Conservation (phyloP, 2,797 vertebrate genomes). For the Pampus argenteus region DNA sequence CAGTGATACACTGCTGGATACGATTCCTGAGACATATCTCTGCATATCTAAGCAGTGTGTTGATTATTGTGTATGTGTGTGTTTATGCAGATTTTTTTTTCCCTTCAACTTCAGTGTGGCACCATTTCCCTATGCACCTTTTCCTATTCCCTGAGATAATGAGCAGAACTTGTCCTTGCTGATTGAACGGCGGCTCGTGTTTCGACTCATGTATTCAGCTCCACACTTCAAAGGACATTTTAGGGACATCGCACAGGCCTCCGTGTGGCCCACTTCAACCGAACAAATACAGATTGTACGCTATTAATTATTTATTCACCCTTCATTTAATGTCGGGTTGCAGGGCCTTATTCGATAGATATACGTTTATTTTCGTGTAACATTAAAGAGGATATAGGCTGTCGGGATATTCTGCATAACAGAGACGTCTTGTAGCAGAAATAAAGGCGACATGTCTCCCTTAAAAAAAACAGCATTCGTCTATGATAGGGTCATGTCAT, state of each 20-base stretch:
- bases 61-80: slow-evolving; percentile 17
- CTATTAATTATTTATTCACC: slow-evolving; percentile 60
- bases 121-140: slow-evolving; percentile 12
- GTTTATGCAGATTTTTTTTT: slow-evolving; percentile 2
- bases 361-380: not conserved
- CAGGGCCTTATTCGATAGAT: not conserved
- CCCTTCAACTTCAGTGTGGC: slow-evolving; percentile 31
- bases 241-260: slow-evolving; percentile 70
- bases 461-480: slow-evolving; percentile 39
- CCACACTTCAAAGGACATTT: slow-evolving; percentile 76
- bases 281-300: slow-evolving; percentile 44
- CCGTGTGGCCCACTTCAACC: slow-evolving; percentile 62
- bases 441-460: slow-evolving; percentile 13
- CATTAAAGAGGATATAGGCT: no score
- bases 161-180: slow-evolving; percentile 60
- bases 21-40: slow-evolving; percentile 41
- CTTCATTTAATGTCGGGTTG: slow-evolving; percentile 6
- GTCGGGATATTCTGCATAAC: slow-evolving; percentile 8
- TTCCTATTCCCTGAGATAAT: not conserved
- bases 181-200: slow-evolving; percentile 24
- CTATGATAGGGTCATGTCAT: slow-evolving; percentile 5
- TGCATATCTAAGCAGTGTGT: slow-evolving; percentile 42
- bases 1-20: slow-evolving; percentile 2
- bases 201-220: slow-evolving; percentile 58
- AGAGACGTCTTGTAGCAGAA: slow-evolving; percentile 13